phyloP scores from a whole-genome alignment of 2,113 vertebrate genomes.

The Progne subis region DNA sequence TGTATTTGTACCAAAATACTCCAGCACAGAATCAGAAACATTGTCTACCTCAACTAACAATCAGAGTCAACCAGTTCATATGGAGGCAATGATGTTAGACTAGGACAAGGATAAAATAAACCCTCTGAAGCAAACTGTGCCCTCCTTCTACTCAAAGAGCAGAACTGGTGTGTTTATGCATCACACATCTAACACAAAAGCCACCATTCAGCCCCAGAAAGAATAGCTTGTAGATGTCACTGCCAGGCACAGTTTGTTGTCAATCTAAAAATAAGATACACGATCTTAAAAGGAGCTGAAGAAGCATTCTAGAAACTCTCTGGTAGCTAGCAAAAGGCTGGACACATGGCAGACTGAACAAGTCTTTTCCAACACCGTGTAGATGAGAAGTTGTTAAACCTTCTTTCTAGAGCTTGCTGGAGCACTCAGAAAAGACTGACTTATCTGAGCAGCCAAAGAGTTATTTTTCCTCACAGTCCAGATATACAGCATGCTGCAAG shows the following conservation, averaged over 20 bases:
- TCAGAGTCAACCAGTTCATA: not conserved
- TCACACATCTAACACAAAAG: slow-evolving; percentile 58
- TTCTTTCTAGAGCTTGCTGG: not conserved
- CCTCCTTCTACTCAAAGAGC: slow-evolving; percentile 18
- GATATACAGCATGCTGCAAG: not conserved
- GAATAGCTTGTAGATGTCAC: slow-evolving; percentile 54
- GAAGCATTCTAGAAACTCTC: slow-evolving; percentile 27
- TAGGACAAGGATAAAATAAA: slow-evolving; percentile 22
- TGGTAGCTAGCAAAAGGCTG: not conserved
- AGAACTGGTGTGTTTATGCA: slow-evolving; percentile 29
- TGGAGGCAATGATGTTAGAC: not conserved
- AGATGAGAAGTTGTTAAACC: not conserved
- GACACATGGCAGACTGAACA: not conserved
- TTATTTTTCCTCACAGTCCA: not conserved
- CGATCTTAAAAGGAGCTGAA: not conserved
- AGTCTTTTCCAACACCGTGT: not conserved
- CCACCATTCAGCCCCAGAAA: slow-evolving; percentile 38
- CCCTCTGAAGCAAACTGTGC: not conserved
- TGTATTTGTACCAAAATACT: not conserved
- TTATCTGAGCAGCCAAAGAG: not conserved
- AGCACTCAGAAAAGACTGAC: not conserved
- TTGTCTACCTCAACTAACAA: not conserved
- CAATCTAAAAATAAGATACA: slow-evolving; percentile 51
- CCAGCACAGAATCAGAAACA: not conserved
- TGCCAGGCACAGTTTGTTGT: slow-evolving; percentile 46